A percentile compares a stretch with the other conserved stretches of the same genome.
Evolutionary conservation across 2,113 vertebrate genomes (phyloP).

Genomic region (Verasper variegatus): DNA sequence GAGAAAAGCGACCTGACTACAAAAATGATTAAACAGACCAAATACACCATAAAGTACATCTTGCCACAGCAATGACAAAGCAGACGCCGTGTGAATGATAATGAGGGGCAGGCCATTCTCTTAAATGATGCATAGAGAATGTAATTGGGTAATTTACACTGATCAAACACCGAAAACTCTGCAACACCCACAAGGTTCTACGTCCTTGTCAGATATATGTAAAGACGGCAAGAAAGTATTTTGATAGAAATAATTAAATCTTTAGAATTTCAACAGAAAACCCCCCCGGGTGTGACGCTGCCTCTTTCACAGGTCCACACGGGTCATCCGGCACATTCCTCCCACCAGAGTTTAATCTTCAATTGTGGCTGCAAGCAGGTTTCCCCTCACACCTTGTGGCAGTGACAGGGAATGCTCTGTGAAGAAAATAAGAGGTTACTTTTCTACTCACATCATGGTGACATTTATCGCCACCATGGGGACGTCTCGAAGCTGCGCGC

Average conservation of each 20-base stretch:
- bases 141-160: background rate
- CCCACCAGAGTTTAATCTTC: background rate
- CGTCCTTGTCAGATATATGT: background rate
- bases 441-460: slow-evolving; percentile 91
- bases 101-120: background rate
- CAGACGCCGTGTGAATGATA: background rate
- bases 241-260: no score
- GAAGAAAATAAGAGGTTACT: background rate
- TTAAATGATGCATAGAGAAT: background rate
- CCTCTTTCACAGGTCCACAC: background rate
- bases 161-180: background rate
- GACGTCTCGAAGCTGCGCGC: slow-evolving; percentile 82
- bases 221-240: background rate
- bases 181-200: background rate
- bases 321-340: background rate
- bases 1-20: background rate
- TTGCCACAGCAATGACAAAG: background rate
- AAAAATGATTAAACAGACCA: background rate
- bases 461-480: slow-evolving; percentile 90
- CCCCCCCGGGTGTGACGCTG: background rate
- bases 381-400: no score
- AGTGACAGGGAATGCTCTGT: no score
- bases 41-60: background rate
- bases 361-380: background rate
- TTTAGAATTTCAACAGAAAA: background rate